These are phyloP conservation scores for Centropristis striata DNA, from an alignment of 2,113 vertebrate genomes.

Conservation along the genomic window DNA sequence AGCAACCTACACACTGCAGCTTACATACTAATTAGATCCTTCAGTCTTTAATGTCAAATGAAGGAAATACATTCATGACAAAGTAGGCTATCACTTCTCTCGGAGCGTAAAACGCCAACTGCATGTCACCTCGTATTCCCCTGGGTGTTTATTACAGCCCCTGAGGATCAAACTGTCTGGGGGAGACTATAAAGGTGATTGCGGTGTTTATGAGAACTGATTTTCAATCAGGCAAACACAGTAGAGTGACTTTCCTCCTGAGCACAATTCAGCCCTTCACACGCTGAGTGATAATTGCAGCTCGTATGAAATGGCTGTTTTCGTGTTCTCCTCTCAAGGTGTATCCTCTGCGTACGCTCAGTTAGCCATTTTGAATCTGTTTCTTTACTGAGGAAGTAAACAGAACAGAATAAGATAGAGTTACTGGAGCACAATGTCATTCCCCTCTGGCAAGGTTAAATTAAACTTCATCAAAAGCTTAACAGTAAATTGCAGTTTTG, in stretches of 20 bases:
- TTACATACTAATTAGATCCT: conserved; percentile 51
- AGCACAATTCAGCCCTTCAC: conserved; percentile 71
- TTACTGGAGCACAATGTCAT: conserved; percentile 52
- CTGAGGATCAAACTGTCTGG: conserved; percentile 67
- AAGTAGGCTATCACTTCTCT: conserved; percentile 46
- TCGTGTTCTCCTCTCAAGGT: conserved; percentile 49
- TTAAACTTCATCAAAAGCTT: conserved; percentile 63
- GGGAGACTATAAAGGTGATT: conserved; percentile 78
- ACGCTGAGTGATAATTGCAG: conserved; percentile 70
- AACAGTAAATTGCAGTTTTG: conserved; percentile 51
- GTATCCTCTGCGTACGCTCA: background rate
- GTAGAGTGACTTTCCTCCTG: conserved; percentile 71
- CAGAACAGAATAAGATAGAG: conserved; percentile 53
- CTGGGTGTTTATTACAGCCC: conserved; percentile 62
- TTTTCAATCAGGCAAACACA: conserved; percentile 76
- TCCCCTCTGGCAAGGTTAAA: conserved; percentile 64
- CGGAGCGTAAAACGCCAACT: conserved; percentile 52
- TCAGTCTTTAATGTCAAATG: conserved; percentile 49
- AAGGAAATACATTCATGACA: conserved; percentile 58
- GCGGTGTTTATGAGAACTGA: conserved; percentile 76
- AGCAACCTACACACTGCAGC: conserved; percentile 33
- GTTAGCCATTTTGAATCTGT: conserved; percentile 35
- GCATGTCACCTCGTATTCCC: conserved; percentile 57
- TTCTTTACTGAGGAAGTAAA: conserved; percentile 45
- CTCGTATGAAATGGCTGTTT: conserved; percentile 66